Evolutionary conservation across 2,797 vertebrate species (phyloP).

Genomic region (Cichlasoma orientale): DNA sequence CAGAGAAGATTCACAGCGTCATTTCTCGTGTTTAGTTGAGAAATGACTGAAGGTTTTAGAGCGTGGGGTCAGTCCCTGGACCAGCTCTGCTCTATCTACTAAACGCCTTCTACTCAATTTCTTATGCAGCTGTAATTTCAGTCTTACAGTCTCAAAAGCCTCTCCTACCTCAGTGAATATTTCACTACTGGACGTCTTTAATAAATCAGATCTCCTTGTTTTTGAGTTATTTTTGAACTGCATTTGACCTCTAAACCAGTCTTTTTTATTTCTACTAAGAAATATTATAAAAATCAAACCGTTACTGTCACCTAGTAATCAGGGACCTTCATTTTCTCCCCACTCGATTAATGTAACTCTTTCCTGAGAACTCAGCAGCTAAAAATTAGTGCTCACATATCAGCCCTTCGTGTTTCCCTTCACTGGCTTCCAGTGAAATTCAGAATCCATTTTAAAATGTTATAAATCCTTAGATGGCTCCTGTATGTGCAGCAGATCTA

Average conservation of each 20-base stretch:
- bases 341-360: background rate
- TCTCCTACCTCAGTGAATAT: too few species aligned
- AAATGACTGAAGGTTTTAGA: background rate
- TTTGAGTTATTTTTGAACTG: background rate
- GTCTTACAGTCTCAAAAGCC: too few species aligned
- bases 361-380: background rate
- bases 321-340: too few species aligned
- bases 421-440: too few species aligned
- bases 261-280: background rate
- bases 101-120: background rate
- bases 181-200: too few species aligned
- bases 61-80: background rate
- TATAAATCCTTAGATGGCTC: too few species aligned
- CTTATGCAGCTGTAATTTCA: background rate
- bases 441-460: background rate
- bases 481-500: background rate
- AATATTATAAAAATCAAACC: background rate
- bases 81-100: background rate
- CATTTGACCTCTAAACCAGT: background rate
- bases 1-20: too few species aligned
- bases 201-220: too few species aligned
- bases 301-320: too few species aligned
- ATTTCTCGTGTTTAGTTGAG: background rate
- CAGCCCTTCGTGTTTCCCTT: too few species aligned
- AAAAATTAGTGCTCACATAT: too few species aligned